Base-by-base conservation (phyloP, 2,888 invertebrate genomes). In the Cheilosia soror region DNA sequence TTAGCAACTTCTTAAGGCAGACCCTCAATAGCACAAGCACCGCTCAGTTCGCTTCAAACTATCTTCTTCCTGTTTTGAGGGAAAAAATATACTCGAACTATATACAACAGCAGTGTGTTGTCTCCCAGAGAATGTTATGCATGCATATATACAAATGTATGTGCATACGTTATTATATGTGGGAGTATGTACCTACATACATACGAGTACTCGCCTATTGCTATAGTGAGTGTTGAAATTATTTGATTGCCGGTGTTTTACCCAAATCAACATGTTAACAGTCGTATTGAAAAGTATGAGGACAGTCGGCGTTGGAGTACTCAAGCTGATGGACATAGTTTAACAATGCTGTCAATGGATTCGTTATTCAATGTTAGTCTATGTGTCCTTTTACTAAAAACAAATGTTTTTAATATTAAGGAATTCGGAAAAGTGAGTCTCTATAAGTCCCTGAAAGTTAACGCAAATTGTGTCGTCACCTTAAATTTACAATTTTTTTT, bases 161-260 rank as follows among this genome's bases (percentile, higher is more conserved):
- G 13, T 20, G 0, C 13, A 42, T 13, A 47, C 9, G 29, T 7
- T 13, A 3, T 40, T 31, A 40, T 42, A 5, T 42, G 13, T 42
- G 13, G n/a, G 42, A 13, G 42, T 4, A n/a, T 4, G n/a, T 4
- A 4, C 33, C 33, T 33, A 33, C 4, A 5, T 13, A 31, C 27
- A 1, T 25, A 15, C 25, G 15, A n/a, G n/a, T 15, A 55, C 42
- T n/a, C 1, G 15, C 11, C 5, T 44, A 15, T 13, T 4, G 4
- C 5, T 42, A 20, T 55, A 44, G 63, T n/a, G 53, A 57, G 71
- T 71, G 47, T 51, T 60, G 37, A 72, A 76, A 76, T 68, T 71
- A 62, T 85, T 76, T 80, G 80, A 85, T 76, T 80, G 65, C 80
- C 79, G 40, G 44, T 63, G 69, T 84, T 62, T 66, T 51, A 55